Base-by-base conservation (phyloP, 2,888 invertebrate species). In the Amiota communis region DNA sequence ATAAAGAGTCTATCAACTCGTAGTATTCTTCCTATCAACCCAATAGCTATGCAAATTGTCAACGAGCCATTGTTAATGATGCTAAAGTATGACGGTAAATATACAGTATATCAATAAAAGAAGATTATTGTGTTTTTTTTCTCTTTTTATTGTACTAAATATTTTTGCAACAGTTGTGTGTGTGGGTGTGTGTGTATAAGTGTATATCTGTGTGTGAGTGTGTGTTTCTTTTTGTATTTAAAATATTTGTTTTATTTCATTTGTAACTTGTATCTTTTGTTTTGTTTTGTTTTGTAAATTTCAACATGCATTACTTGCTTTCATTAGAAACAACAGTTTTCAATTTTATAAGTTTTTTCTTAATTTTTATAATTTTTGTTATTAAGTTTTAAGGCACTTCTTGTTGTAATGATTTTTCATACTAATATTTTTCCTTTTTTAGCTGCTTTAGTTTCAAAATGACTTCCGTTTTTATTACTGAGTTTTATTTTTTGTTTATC, bases 381-480 rank as follows among this genome's bases (percentile, higher is more conserved):
- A 49, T 12, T 65, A 49, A 65, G 49, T 75, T 78, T 79, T 80
- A 85, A 83, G 85, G 85, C 85, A 83, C 83, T 80, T 81, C 70
- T 74, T 15, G 36, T 57, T 70, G 17, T 47, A 59, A 63, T 15
- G 63, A 64, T 72, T 75, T 70, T 71, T 48, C 17, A 63, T 72
- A 74, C 76, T 75, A 74, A 72, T 71, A 56, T 15, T 48, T 65
- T 63, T 72, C 36, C 36, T 2, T 36, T 36, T 36, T 36, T 36
- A 36, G 36, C 36, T 36, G 36, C 36, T 36, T 36, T 36, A 36
- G 2, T 36, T 36, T 36, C 36, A 36, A 36, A 36, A 36, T 36
- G 36, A 6, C 36, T 36, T 36, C 8, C 36, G 36, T 36, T 36
- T 36, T 36, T 36, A 36, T 36, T 36, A 36, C 36, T 6, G 36